Evolutionary conservation across 2,797 vertebrate species (phyloP).

Genomic region (Channa striata): DNA sequence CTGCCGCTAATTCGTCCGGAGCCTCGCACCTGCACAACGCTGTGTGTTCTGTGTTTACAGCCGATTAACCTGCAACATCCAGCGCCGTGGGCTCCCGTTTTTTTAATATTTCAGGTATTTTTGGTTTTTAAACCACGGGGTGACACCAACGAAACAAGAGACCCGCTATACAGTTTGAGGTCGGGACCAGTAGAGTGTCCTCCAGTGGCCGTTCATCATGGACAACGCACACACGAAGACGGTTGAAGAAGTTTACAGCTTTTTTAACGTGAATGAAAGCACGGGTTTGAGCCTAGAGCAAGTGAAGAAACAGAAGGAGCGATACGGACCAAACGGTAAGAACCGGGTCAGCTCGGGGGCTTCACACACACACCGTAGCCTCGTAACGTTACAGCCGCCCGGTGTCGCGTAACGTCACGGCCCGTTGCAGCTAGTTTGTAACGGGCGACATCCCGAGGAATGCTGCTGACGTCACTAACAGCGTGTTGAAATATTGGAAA

Average conservation of each 20-base stretch:
- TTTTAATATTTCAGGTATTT: not conserved
- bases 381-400: not conserved
- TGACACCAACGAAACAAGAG: constrained; percentile 4
- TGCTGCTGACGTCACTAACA: constrained; percentile 85
- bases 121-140: not conserved
- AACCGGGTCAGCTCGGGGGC: not conserved
- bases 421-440: constrained; percentile 23
- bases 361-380: not conserved
- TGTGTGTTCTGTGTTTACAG: not conserved
- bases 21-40: constrained; percentile 53
- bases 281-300: constrained; percentile 95
- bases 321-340: constrained; percentile 97
- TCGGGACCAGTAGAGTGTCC: constrained; percentile 60
- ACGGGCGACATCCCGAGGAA: constrained; percentile 66
- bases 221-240: constrained; percentile 99
- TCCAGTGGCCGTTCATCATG: constrained; percentile 86
- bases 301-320: constrained; percentile 94
- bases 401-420: constrained; percentile 25
- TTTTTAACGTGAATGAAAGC: constrained; percentile 97
- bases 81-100: not conserved
- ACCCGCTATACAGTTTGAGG: constrained; percentile 49
- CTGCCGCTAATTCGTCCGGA: constrained; percentile 53
- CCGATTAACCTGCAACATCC: constrained; percentile 6
- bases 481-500: constrained; percentile 46
- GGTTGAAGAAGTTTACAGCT: constrained; percentile 96